Percentiles rank a stretch among this genome's conserved stretches.
Evolutionary conservation across 2,888 invertebrate genomes (phyloP).

Genomic region (Uloborus plumipes): DNA sequence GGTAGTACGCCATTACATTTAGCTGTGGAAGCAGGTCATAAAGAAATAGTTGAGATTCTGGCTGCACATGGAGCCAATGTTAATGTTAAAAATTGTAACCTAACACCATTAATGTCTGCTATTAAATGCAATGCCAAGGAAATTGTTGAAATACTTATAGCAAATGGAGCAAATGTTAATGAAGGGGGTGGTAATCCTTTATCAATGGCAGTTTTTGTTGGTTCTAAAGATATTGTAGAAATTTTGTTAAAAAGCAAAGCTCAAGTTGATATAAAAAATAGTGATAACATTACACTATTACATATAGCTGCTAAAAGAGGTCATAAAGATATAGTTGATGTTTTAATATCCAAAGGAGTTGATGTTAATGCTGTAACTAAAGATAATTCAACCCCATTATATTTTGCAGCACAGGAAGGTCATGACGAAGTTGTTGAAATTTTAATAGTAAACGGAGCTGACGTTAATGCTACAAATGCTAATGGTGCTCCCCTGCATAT

Average conservation of each 20-base stretch:
- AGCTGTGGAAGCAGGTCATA: conserved; percentile 1
- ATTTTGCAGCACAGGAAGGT: conserved; percentile 81
- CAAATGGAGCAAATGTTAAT: conserved; percentile 76
- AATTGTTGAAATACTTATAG: conserved; percentile 70
- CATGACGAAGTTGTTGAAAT: conserved; percentile 77
- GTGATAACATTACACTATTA: not conserved
- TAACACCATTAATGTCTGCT: conserved; percentile 1
- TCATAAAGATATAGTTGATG: conserved; percentile 9
- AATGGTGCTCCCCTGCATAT: conserved; percentile 1
- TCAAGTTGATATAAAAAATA: conserved; percentile 76
- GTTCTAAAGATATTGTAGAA: conserved; percentile 31
- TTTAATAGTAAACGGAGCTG: not conserved
- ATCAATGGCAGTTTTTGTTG: conserved; percentile 2
- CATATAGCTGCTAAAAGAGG: conserved; percentile 16
- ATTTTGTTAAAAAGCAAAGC: conserved; percentile 81
- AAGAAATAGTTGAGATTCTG: conserved; percentile 68
- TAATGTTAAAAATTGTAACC: not conserved
- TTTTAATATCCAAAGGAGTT: not conserved
- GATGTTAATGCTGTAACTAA: conserved; percentile 74
- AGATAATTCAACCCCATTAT: conserved; percentile 80
- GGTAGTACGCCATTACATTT: conserved; percentile 9
- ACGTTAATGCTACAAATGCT: conserved; percentile 10
- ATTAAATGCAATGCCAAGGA: conserved; percentile 20
- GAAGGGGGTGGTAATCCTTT: not conserved
- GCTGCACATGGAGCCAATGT: conserved; percentile 1